Evolutionary conservation across 2,113 vertebrate species (phyloP).

Genomic region (Panthera tigris): DNA sequence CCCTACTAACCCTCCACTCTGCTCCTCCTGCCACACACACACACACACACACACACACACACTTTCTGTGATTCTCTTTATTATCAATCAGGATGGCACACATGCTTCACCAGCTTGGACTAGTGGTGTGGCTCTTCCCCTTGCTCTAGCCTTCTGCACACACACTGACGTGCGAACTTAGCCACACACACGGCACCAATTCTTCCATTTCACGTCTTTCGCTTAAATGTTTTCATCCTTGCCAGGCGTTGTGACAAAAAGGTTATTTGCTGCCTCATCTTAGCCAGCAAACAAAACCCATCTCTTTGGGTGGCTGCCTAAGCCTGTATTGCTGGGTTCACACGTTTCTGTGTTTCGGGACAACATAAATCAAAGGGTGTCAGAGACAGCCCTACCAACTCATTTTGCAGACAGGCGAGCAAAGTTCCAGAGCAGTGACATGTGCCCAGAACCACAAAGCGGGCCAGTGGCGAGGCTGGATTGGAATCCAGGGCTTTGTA

Average conservation of each 20-base stretch:
- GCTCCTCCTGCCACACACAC: too few relatives aligned
- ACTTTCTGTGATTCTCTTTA: not conserved
- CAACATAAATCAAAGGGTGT: not conserved
- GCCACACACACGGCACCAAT: not conserved
- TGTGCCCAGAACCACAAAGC: rapidly evolving
- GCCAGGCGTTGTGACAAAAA: not conserved
- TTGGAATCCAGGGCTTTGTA: not conserved
- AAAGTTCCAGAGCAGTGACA: not conserved
- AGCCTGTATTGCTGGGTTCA: not conserved
- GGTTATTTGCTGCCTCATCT: too few relatives aligned
- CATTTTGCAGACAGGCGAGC: not conserved
- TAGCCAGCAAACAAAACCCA: not conserved
- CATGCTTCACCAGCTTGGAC: rapidly evolving
- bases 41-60: not conserved
- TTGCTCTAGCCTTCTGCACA: rapidly evolving
- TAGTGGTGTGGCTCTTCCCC: rapidly evolving
- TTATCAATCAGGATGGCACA: not conserved
- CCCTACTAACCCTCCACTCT: not conserved
- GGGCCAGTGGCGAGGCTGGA: not conserved
- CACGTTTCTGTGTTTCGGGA: not conserved
- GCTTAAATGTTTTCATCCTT: not conserved
- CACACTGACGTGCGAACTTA: rapidly evolving
- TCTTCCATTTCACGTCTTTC: not conserved
- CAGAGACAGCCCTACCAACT: not conserved
- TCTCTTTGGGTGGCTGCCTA: not conserved